Base-by-base conservation (phyloP, 2,888 invertebrate genomes). In the Seladonia tumulorum region DNA sequence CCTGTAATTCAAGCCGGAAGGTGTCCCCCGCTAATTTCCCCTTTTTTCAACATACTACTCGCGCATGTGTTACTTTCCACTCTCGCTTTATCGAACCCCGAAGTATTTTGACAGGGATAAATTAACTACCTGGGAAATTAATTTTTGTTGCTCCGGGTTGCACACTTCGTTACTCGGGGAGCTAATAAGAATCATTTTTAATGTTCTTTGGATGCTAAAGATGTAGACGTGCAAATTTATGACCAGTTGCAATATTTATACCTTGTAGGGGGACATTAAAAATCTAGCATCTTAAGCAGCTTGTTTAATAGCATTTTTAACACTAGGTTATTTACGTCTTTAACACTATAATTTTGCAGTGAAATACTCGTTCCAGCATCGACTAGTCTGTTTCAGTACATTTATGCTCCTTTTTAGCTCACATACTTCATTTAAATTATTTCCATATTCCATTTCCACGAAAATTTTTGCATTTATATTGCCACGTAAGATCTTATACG, bases 1-100 rank as follows among this genome's bases (percentile, higher is more conserved):
- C 88, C 90, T 87, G 90, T 90, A 90, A 90, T 91, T 91, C 88
- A 86, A 90, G 82, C 66, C 82, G 80, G 79, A 76, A 83, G 81
- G 82, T 89, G 90, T 89, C 88, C 76, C 79, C 79, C 82, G 79
- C 83, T 63, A 39, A 22, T 66, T 66, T 75, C 74, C 80, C 47
- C 47, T 76, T 72, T 76, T 49, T 29, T 68, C 47, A 60, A 35
- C 57, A 70, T 81, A 83, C 86, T 85, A 76, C 86, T 79, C 86
- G 87, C 85, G 85, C 86, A 82, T 22, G 39, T 39, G 68, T 39
- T 29, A 29, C 29, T 35, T 49, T 73, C 22, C 49, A 35, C 29
- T 35, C 45, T 35, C 49, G 3, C 18, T 18, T n/a, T 18, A 39
- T 68, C 39, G 68, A 22, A 4, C 39, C 29, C 7, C 22, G 53